Percentiles rank a stretch among this genome's conserved stretches.
Evolutionary conservation across 2,113 vertebrate species (phyloP).

Genomic region (Oenanthe melanoleuca): DNA sequence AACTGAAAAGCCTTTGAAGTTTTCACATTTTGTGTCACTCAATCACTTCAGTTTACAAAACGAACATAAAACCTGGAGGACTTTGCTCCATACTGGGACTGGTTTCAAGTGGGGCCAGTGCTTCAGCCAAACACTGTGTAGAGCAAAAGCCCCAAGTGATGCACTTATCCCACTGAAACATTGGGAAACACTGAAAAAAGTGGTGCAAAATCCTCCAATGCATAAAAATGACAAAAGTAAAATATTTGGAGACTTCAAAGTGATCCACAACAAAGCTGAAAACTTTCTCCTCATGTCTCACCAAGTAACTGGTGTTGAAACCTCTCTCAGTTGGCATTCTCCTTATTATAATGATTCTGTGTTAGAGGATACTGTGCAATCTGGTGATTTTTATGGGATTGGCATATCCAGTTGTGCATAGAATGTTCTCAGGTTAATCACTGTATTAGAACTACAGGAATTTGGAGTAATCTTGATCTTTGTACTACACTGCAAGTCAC

Average conservation of each 20-base stretch:
- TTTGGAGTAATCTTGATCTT: background rate
- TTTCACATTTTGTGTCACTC: background rate
- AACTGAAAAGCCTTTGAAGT: constrained; percentile 3
- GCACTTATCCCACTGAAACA: background rate
- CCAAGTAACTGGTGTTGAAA: background rate
- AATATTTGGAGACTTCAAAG: background rate
- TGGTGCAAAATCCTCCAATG: background rate
- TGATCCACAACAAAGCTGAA: background rate
- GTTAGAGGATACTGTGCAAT: background rate
- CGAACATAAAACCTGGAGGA: background rate
- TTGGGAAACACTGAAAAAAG: background rate
- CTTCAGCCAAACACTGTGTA: background rate
- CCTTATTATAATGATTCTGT: background rate
- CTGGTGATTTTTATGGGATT: background rate
- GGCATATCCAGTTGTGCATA: background rate
- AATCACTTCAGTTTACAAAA: constrained; percentile 32
- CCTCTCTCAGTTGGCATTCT: background rate
- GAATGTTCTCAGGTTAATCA: background rate
- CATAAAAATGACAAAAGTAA: background rate
- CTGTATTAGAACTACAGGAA: background rate
- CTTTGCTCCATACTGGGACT: background rate
- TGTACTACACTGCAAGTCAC: background rate
- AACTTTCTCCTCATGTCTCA: background rate
- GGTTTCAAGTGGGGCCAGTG: background rate
- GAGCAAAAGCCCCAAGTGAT: background rate